Conservation (phyloP, 1,140 invertebrate genomes). For the Tachypleus tridentatus region DNA sequence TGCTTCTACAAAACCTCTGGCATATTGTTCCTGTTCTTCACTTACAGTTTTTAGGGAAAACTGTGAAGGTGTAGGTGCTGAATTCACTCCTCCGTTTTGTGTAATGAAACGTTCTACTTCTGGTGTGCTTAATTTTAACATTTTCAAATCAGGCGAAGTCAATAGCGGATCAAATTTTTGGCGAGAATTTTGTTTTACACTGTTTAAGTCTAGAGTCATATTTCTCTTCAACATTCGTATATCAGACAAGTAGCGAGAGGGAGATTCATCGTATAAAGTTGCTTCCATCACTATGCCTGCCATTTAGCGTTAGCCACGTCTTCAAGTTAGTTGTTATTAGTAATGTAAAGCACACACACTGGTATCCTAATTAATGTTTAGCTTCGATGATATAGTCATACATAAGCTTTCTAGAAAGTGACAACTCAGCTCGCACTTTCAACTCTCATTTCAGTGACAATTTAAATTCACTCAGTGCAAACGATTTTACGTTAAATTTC, state of each 20-base stretch:
- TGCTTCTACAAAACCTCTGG: conserved; percentile 80
- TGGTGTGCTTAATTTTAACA: conserved; percentile 72
- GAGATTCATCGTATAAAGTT: conserved; percentile 46
- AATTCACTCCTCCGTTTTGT: conserved; percentile 50
- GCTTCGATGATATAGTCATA: too few relatives aligned
- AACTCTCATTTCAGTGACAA: too few relatives aligned
- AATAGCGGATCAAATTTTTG: conserved; percentile 41
- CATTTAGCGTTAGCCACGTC: too few relatives aligned
- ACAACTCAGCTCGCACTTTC: too few relatives aligned
- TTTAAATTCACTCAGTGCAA: too few relatives aligned
- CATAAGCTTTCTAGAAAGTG: too few relatives aligned
- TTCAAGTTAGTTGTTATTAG: too few relatives aligned
- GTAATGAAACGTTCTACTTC: conserved; percentile 73
- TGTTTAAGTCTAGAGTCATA: conserved; percentile 69
- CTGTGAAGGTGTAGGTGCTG: conserved; percentile 54
- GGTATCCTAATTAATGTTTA: too few relatives aligned
- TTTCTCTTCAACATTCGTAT: conserved; percentile 41
- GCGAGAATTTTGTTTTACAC: conserved; percentile 26
- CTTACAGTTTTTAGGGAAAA: conserved; percentile 57
- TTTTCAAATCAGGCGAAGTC: conserved; percentile 68
- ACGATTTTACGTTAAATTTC: too few relatives aligned
- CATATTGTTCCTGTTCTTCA: conserved; percentile 83
- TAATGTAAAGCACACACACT: too few relatives aligned
- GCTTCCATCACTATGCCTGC: conserved; percentile 41
- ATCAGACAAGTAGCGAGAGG: conserved; percentile 20